phyloP scores from a whole-genome alignment of 2,113 vertebrate species.

The Pedionomus torquatus region DNA sequence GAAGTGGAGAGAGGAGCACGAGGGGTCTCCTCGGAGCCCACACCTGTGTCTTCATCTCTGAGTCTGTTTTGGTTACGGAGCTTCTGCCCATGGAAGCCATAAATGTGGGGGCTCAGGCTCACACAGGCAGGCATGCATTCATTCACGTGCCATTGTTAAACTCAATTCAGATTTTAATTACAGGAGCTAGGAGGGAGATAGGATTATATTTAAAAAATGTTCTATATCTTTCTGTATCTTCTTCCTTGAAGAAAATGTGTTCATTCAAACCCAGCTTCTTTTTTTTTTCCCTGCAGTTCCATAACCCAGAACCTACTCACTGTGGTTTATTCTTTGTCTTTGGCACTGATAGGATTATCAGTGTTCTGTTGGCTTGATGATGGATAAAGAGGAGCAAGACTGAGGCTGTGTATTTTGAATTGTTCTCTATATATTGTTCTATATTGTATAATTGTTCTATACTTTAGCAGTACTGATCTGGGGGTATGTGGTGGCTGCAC shows the following conservation, averaged over 20 bases:
- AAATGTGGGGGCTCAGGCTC: neutral
- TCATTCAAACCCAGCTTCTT: neutral
- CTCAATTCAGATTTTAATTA: neutral
- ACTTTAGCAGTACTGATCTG: neutral
- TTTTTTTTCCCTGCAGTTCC: neutral
- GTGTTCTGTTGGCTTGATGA: neutral
- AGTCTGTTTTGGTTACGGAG: rapidly evolving
- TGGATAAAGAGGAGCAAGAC: neutral
- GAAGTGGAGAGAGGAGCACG: rapidly evolving
- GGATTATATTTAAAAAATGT: neutral
- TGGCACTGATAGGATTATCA: neutral
- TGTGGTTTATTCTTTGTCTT: neutral
- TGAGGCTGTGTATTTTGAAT: neutral
- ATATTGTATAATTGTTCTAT: neutral
- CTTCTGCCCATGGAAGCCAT: neutral
- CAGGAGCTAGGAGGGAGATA: neutral
- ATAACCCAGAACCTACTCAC: neutral
- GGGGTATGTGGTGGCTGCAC: neutral
- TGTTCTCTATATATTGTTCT: too few relatives aligned
- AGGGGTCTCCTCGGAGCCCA: neutral
- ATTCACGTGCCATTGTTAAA: neutral
- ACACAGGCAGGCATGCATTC: neutral
- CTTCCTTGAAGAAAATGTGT: neutral
- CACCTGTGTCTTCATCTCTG: neutral
- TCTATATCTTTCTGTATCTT: neutral